Conservation (phyloP, 1,140 invertebrate species). For the Oreohelix idahoensis region DNA sequence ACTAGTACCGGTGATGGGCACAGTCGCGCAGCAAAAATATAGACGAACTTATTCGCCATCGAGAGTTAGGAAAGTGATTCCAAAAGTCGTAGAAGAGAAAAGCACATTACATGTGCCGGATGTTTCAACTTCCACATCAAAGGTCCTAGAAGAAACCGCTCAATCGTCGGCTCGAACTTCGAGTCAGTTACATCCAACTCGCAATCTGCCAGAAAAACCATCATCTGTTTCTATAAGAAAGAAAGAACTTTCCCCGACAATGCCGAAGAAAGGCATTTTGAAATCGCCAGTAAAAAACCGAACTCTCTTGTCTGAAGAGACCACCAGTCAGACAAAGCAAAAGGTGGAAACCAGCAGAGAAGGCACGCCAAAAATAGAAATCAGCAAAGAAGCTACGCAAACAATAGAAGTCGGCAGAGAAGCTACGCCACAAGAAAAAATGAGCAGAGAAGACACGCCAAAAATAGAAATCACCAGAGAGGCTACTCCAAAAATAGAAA, state of each 20-base stretch:
- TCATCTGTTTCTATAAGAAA: not conserved
- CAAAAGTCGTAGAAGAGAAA: not conserved
- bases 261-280: not conserved
- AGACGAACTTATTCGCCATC: constrained; percentile 43
- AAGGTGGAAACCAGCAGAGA: not conserved
- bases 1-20: constrained; percentile 44
- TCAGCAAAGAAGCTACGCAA: not conserved
- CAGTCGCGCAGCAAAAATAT: constrained; percentile 42
- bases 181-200: not conserved
- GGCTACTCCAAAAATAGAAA: not conserved
- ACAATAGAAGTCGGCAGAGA: not conserved
- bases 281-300: not conserved
- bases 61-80: not conserved
- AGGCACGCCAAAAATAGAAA: not conserved
- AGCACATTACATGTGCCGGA: not conserved
- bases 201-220: not conserved
- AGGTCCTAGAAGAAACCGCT: not conserved
- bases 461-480: not conserved
- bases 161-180: too few species aligned
- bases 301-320: not conserved
- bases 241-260: not conserved
- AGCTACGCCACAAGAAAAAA: not conserved
- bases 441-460: too few species aligned
- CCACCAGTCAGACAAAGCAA: not conserved
- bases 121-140: not conserved